phyloP scores from a whole-genome alignment of 1,140 invertebrate genomes.

The Portunus trituberculatus region DNA sequence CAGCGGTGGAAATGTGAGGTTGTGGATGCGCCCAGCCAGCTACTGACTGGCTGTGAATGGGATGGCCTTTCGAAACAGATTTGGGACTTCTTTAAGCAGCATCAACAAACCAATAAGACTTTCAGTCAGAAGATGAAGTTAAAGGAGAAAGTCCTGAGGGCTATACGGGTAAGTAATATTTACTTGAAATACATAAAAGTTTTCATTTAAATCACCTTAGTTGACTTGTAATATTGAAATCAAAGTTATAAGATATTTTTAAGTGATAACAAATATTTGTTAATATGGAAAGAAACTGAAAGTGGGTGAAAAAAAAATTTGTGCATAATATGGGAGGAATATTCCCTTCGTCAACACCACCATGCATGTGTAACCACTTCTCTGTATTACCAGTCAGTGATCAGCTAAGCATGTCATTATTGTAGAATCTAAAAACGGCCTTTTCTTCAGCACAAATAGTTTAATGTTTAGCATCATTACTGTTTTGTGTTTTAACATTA shows the following conservation, averaged over 20 bases:
- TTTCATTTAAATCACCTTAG: not conserved
- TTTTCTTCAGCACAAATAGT: no score
- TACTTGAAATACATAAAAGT: not conserved
- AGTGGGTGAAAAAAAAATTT: not conserved
- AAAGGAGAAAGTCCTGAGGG: slow-evolving; percentile 88
- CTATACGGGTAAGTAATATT: slow-evolving; percentile 85
- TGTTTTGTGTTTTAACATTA: no score
- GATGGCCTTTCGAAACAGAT: slow-evolving; percentile 85
- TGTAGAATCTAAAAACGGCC: no score
- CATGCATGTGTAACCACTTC: no score
- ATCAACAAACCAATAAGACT: slow-evolving; percentile 90
- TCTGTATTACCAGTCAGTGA: no score
- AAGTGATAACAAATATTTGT: not conserved
- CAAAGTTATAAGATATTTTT: slow-evolving; percentile 7
- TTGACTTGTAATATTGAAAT: not conserved
- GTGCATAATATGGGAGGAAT: not conserved
- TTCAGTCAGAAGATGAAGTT: slow-evolving; percentile 91
- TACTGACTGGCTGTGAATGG: slow-evolving; percentile 68
- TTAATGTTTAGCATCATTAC: no score
- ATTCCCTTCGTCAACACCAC: no score
- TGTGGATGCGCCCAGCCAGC: slow-evolving; percentile 56
- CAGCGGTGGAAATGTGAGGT: slow-evolving; percentile 63
- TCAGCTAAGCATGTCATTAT: no score
- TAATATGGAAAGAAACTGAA: not conserved
- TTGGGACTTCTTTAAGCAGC: slow-evolving; percentile 88